Evolutionary conservation across 2,797 vertebrate species (phyloP), one percentile per base, ranked within the genome.

Genomic region (Clarias platycephalus): DNA sequence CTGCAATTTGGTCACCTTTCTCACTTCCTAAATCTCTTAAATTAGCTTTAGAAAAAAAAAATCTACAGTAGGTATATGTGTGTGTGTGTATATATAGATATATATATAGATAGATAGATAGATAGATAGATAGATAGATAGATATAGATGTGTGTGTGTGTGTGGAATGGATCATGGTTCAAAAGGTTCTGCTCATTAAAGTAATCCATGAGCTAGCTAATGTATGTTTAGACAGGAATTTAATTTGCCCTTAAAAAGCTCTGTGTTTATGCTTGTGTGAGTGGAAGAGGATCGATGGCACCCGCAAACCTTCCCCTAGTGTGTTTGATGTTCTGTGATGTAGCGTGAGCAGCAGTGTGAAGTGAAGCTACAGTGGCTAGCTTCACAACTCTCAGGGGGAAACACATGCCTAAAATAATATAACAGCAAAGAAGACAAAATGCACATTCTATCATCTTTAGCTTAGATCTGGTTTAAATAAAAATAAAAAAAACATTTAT

Each of bases 391-490:
- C 18, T 80, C n/a, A 3, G 40, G 28, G 62, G 62, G 40, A 7
- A 80, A 66, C 62, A 4, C 40, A n/a, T 44, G 49, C 12, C 6
- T 26, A 44, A 24, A 34, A 6, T 53, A 53, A 7, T 37, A 34
- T 26, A 49, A 64, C 64, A 76, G n/a, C 71, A 70, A 40, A 28
- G 55, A 70, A 83, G 40, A 37, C 15, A 49, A 34, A 74, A 34
- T 63, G 13, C 4, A 80, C 40, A 28, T 75, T 75, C 53, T 15
- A 49, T 74, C 55, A 28, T 67, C 75, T 83, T 57, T 81, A 87
- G 84, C 80, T 87, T 85, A 55, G 60, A 77, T 78, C 71, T 76
- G 81, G 71, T 64, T 85, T 81, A 68, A 40, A 83, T 34, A 4
- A 28, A 77, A 37, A 22, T 8, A 79, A n/a, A 60, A 37, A 3